Base-by-base conservation (phyloP, 2,888 invertebrate genomes). In the Melitaea athalia region DNA sequence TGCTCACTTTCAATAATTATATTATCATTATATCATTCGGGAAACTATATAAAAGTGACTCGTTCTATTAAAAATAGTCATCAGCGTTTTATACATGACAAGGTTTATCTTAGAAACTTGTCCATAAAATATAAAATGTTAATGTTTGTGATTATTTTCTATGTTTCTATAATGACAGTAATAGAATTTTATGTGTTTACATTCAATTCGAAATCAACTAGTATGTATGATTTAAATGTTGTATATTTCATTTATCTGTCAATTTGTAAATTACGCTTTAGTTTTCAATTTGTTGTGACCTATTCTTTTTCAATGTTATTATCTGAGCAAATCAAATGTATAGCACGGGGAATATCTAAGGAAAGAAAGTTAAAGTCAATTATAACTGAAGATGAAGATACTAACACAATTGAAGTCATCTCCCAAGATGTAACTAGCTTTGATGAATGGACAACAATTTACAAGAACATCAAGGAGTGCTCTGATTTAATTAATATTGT, bases 311-410 rank as follows among this genome's bases (percentile, higher is more conserved):
- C 83, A 0, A 72, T 61, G 12, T 66, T 79, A 8, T 70, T 81
- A 38, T 76, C 79, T 55, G 76, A 81, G 24, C 84, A 84, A 68
- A 43, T 83, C 14, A 70, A 72, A 50, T 71, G 65, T 43, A 75
- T 83, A 11, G 76, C 70, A 5, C 70, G 77, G 55, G 76, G 72
- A 57, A 64, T 70, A 38, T 33, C 42, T 8, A 63, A 59, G 4
- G 57, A 67, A 14, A 45, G 61, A 15, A 55, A 59, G 6, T 42
- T 45, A 12, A 17, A 45, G 5, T 59, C 14, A 12, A 14, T 47
- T 47, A 10, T 14, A 60, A 45, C 14, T 50, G 49, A 59, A 6
- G 72, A 78, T 59, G 10, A 55, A 11, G 38, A 47, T 12, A 53
- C 12, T 12, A 59, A 42, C 11, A 15, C 4, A 14, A 24, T n/a